Evolutionary conservation across 2,113 vertebrate species (phyloP).

Genomic region (Procapra przewalskii): DNA sequence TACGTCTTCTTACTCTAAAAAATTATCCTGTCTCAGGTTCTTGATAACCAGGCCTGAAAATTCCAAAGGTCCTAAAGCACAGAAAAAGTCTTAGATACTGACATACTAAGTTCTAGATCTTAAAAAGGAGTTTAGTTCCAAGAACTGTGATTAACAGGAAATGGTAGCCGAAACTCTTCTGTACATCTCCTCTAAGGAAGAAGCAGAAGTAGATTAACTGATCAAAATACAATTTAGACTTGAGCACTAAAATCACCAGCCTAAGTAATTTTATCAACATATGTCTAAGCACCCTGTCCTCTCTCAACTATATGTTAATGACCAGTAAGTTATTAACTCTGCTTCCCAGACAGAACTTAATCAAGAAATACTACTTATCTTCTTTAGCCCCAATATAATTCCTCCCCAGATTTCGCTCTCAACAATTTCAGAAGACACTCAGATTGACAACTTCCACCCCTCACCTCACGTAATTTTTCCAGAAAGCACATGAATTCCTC

Average conservation of each 20-base stretch:
- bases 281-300: neutral
- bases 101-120: neutral
- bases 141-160: neutral
- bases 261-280: neutral
- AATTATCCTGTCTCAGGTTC: neutral
- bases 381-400: neutral
- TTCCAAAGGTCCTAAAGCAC: neutral
- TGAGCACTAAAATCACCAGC: neutral
- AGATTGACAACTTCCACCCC: neutral
- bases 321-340: neutral
- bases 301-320: neutral
- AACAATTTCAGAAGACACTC: neutral
- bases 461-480: neutral
- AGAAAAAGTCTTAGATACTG: neutral
- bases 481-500: conserved; percentile 13
- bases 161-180: neutral
- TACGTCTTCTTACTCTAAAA: conserved; percentile 24
- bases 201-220: neutral
- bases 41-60: neutral
- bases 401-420: neutral
- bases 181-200: neutral
- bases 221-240: neutral
- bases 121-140: neutral
- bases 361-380: neutral
- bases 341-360: neutral